phyloP scores from a whole-genome alignment of 2,888 invertebrate species.

The Phortica magna region DNA sequence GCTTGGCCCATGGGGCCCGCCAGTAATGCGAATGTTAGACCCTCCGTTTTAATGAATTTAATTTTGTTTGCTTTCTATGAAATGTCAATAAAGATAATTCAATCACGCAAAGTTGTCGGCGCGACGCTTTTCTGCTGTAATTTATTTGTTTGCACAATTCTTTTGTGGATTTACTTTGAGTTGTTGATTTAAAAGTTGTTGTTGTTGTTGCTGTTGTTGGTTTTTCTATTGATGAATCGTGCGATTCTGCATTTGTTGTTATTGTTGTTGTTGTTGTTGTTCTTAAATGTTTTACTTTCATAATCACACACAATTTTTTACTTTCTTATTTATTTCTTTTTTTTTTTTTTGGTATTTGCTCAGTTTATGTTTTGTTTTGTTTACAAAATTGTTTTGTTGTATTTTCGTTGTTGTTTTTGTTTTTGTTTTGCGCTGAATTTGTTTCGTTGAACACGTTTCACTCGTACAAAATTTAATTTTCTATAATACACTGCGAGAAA shows the following conservation, averaged over 20 bases:
- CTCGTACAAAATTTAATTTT: neutral
- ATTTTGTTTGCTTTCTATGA: conserved; percentile 74
- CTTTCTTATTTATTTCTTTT: conserved; percentile 32
- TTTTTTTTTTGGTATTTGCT: conserved; percentile 49
- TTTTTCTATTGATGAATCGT: neutral
- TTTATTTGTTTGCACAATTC: neutral
- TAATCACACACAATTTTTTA: conserved; percentile 35
- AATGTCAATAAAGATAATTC: conserved; percentile 57
- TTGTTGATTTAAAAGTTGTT: conserved; percentile 35
- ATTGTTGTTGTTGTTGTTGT: conserved; percentile 44
- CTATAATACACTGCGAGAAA: neutral
- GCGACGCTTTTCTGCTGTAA: conserved; percentile 22
- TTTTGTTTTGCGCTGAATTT: conserved; percentile 22
- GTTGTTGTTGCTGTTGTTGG: conserved; percentile 33
- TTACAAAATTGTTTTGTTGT: conserved; percentile 29
- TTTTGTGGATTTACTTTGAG: conserved; percentile 36
- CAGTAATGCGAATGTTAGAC: conserved; percentile 78
- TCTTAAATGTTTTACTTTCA: conserved; percentile 39
- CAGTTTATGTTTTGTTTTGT: conserved; percentile 57
- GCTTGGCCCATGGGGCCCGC: conserved; percentile 85
- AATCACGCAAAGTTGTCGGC: conserved; percentile 10
- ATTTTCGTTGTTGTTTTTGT: conserved; percentile 33
- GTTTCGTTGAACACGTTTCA: neutral
- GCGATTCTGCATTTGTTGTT: conserved; percentile 19
- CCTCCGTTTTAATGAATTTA: conserved; percentile 78